Percentiles rank a stretch among this genome's conserved stretches.
Evolutionary conservation across 2,888 invertebrate species (phyloP).

Genomic region (Chesias legatella): DNA sequence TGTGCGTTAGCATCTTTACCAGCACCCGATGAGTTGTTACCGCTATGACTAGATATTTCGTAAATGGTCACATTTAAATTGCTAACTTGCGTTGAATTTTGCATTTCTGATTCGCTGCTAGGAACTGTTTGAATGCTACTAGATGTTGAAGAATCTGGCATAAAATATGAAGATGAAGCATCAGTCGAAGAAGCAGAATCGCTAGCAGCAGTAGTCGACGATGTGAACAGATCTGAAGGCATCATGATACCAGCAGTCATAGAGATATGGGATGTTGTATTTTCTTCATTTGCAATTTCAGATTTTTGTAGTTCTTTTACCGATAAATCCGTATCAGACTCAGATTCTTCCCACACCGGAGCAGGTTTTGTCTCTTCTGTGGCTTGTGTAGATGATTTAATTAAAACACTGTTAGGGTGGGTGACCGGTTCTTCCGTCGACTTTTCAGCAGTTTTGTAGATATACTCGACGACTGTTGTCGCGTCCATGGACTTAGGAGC

Average conservation of each 20-base stretch:
- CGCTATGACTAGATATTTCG: conserved; percentile 58
- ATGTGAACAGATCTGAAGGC: conserved; percentile 19
- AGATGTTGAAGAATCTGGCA: conserved; percentile 4
- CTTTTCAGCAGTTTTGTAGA: conserved; percentile 53
- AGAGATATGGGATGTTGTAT: conserved; percentile 13
- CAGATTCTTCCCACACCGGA: conserved; percentile 65
- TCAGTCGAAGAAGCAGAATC: conserved; percentile 9
- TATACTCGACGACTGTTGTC: conserved; percentile 60
- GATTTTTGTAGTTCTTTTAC: conserved; percentile 35
- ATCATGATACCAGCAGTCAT: conserved; percentile 25
- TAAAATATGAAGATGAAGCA: not conserved
- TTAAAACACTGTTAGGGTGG: conserved; percentile 14
- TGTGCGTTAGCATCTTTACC: conserved; percentile 46
- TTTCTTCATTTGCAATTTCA: conserved; percentile 13
- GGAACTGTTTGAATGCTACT: conserved; percentile 15
- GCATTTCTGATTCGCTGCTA: conserved; percentile 23
- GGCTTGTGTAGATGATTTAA: conserved; percentile 7
- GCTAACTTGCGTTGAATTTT: conserved; percentile 48
- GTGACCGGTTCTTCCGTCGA: conserved; percentile 19
- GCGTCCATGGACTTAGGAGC: conserved; percentile 39
- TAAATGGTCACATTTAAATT: conserved; percentile 71
- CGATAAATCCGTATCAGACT: conserved; percentile 35
- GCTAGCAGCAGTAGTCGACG: conserved; percentile 22
- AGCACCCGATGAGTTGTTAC: conserved; percentile 42
- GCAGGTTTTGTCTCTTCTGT: conserved; percentile 45